phyloP scores from a whole-genome alignment of 2,113 vertebrate genomes.

The Bubo scandiacus region DNA sequence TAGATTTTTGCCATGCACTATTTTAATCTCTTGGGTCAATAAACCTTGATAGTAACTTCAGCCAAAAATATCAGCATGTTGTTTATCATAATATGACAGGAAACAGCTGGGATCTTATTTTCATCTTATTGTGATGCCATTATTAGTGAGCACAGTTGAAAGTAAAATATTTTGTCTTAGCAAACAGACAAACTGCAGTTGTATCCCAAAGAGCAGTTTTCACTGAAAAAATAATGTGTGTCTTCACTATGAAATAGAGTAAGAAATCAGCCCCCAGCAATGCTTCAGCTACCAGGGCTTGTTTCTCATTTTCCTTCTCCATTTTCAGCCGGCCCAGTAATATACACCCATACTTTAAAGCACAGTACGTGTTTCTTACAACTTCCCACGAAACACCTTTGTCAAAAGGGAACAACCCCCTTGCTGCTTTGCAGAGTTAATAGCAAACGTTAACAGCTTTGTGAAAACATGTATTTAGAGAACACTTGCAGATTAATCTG shows the following conservation, averaged over 20 bases:
- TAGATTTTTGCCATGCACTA: not conserved
- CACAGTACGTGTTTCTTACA: not conserved
- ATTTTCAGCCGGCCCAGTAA: not conserved
- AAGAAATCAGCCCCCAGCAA: not conserved
- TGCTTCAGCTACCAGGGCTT: not conserved
- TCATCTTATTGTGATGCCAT: conserved; percentile 32
- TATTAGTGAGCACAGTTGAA: not conserved
- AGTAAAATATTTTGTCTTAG: not conserved
- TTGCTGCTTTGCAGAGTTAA: conserved; percentile 26
- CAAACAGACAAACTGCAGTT: not conserved
- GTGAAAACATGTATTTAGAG: not conserved
- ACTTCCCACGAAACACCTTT: conserved; percentile 24
- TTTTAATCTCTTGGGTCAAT: conserved; percentile 32
- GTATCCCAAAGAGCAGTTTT: not conserved
- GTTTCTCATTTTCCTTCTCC: not conserved
- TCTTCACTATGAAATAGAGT: not conserved
- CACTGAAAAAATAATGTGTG: not conserved
- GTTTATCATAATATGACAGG: not conserved
- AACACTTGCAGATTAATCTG: not conserved
- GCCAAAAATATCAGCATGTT: not conserved
- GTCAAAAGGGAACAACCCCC: not conserved
- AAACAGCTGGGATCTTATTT: conserved; percentile 59
- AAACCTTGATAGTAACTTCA: not conserved
- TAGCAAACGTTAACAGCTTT: not conserved
- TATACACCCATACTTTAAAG: not conserved